A percentile compares a stretch with the other conserved stretches of the same genome.
Evolutionary conservation across 1,140 invertebrate species (phyloP).

Genomic region (Rhagoletis zephyria): DNA sequence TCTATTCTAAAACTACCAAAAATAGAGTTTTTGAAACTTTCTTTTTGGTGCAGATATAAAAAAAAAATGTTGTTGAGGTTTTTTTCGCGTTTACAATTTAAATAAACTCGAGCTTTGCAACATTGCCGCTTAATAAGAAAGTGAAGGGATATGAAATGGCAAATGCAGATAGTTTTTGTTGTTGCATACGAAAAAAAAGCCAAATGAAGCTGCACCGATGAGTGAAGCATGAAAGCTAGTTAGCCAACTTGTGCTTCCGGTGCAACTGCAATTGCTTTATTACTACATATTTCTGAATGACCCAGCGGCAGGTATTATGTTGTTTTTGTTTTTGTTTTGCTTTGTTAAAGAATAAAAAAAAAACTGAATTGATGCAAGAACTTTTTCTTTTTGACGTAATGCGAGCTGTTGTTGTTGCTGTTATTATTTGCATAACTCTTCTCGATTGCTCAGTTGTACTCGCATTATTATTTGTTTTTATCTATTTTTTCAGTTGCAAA

Average conservation of each 20-base stretch:
- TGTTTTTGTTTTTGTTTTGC: too few species aligned
- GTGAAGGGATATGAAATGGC: too few species aligned
- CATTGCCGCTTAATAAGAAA: too few species aligned
- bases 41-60: too few species aligned
- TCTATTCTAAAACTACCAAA: too few species aligned
- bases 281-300: neutral
- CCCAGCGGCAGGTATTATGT: neutral
- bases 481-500: neutral
- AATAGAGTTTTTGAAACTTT: too few species aligned
- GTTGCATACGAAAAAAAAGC: neutral
- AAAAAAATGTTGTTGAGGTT: too few species aligned
- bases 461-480: neutral
- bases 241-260: conserved; percentile 19
- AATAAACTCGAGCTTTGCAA: too few species aligned
- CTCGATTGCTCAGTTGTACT: neutral
- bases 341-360: neutral
- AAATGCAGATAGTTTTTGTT: too few species aligned
- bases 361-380: neutral
- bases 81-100: too few species aligned
- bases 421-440: neutral
- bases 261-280: neutral
- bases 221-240: neutral
- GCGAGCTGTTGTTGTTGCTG: neutral
- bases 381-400: neutral
- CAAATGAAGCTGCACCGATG: neutral